These are phyloP conservation scores for Tiaroga cobitis DNA, from an alignment of 2,797 vertebrate species.

Conservation along the genomic window DNA sequence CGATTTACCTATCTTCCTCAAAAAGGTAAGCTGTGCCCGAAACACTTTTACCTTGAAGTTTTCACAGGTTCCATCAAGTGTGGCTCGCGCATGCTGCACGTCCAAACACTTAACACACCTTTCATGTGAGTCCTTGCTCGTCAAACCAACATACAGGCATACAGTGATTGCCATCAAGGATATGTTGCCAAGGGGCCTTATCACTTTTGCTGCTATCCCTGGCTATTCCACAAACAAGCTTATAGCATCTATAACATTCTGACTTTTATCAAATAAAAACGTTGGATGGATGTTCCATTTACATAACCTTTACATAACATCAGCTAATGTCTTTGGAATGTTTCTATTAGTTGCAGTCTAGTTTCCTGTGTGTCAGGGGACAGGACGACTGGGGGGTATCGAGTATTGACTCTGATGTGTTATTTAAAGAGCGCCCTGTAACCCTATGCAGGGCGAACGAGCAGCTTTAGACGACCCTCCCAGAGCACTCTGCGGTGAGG, in stretches of 20 bases:
- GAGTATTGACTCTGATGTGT: slow-evolving; percentile 62
- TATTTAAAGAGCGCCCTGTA: slow-evolving; percentile 66
- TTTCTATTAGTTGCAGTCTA: slow-evolving; percentile 22
- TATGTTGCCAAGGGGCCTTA: neutral
- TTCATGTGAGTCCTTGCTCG: neutral
- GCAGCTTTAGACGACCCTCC: slow-evolving; percentile 47
- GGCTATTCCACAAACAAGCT: neutral
- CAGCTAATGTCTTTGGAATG: slow-evolving; percentile 13
- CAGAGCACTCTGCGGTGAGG: slow-evolving; percentile 28
- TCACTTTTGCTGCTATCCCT: neutral
- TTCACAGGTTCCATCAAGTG: neutral
- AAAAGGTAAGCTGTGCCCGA: neutral
- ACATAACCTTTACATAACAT: slow-evolving; percentile 3
- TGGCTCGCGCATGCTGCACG: neutral
- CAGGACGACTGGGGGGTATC: slow-evolving; percentile 41
- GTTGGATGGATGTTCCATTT: neutral
- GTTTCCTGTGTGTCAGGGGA: slow-evolving; percentile 45
- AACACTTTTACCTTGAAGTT: neutral
- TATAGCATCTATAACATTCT: neutral
- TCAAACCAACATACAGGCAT: neutral
- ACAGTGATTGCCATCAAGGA: neutral
- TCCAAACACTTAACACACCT: neutral
- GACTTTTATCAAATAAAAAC: neutral
- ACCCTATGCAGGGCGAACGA: slow-evolving; percentile 51
- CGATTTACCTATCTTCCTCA: neutral